These are phyloP conservation scores for Bombus terrestris DNA, from an alignment of 1,140 invertebrate genomes.

Conservation along the genomic window DNA sequence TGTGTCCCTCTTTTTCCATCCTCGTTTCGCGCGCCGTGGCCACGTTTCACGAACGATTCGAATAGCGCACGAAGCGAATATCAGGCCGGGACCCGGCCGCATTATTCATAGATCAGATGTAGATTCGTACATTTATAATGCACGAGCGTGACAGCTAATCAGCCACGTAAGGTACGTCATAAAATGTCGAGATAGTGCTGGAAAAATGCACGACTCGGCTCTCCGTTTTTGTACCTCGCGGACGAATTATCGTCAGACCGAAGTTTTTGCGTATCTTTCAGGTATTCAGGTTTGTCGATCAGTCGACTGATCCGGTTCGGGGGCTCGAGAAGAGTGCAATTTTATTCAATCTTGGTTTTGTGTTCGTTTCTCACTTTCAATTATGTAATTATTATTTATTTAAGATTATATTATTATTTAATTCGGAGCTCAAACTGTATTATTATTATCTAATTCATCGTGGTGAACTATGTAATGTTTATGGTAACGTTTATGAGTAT, in stretches of 20 bases:
- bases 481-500: too few species aligned
- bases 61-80: conserved; percentile 47
- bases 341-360: too few species aligned
- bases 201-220: conserved; percentile 53
- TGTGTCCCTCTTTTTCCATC: not conserved
- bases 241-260: not conserved
- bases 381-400: too few species aligned
- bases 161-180: conserved; percentile 69
- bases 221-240: not conserved
- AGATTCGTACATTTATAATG: conserved; percentile 70
- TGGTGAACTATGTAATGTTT: too few species aligned
- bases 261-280: not conserved
- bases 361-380: too few species aligned
- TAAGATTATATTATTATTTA: too few species aligned
- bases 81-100: conserved; percentile 49
- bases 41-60: conserved; percentile 46
- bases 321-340: too few species aligned
- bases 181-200: conserved; percentile 68
- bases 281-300: not conserved
- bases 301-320: not conserved
- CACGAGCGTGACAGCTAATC: conserved; percentile 71
- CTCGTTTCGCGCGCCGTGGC: not conserved
- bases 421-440: too few species aligned
- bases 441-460: too few species aligned
- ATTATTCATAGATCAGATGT: conserved; percentile 72